Evolutionary conservation across 2,888 invertebrate genomes (phyloP).

Genomic region (Tryphoninae sp.): DNA sequence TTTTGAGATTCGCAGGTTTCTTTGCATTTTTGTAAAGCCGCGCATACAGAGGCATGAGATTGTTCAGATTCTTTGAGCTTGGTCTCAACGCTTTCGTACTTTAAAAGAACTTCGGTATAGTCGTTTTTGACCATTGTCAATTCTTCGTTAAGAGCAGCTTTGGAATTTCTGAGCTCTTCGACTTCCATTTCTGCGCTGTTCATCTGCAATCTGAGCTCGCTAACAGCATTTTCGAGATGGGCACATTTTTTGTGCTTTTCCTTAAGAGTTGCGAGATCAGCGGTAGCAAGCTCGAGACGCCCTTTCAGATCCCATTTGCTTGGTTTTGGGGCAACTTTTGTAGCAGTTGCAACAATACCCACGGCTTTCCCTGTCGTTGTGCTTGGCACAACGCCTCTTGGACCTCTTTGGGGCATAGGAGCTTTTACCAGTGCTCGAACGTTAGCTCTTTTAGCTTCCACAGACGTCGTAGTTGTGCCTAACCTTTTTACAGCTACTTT

Average conservation of each 20-base stretch:
- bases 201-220: slow-evolving; percentile 67
- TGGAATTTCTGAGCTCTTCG: slow-evolving; percentile 68
- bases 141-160: slow-evolving; percentile 84
- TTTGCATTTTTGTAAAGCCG: slow-evolving; percentile 80
- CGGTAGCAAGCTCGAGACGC: slow-evolving; percentile 76
- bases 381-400: slow-evolving; percentile 48
- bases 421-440: slow-evolving; percentile 65
- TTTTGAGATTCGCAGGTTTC: slow-evolving; percentile 82
- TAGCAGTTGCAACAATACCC: slow-evolving; percentile 74
- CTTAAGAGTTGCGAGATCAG: slow-evolving; percentile 85
- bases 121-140: slow-evolving; percentile 83
- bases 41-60: slow-evolving; percentile 74
- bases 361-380: slow-evolving; percentile 61
- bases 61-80: slow-evolving; percentile 81
- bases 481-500: slow-evolving; percentile 72
- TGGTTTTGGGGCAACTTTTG: slow-evolving; percentile 67
- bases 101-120: slow-evolving; percentile 82
- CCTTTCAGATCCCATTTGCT: slow-evolving; percentile 78
- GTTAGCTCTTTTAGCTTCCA: slow-evolving; percentile 71
- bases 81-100: slow-evolving; percentile 68
- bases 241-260: slow-evolving; percentile 86
- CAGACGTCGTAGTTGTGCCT: slow-evolving; percentile 54
- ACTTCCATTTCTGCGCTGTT: slow-evolving; percentile 65
- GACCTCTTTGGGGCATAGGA: slow-evolving; percentile 70
- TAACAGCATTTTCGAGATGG: slow-evolving; percentile 66